Percentiles rank a stretch among this genome's conserved stretches.
phyloP scores from a whole-genome alignment of 2,888 invertebrate genomes.

The Spialia ferax region DNA sequence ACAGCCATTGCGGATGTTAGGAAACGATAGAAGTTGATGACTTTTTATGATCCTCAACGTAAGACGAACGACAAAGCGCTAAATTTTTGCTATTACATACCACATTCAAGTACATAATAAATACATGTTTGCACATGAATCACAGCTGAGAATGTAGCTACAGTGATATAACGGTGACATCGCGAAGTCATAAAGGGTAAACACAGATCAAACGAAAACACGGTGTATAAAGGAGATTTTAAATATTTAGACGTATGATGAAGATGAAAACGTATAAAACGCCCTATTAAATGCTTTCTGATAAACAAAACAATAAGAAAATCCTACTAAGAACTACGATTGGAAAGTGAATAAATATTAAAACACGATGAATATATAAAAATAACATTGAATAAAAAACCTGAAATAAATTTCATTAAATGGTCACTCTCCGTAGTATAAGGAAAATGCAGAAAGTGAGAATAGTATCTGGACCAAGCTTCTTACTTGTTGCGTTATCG shows the following conservation, averaged over 20 bases:
- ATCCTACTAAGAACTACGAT: too few relatives aligned
- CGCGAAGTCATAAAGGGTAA: constrained; percentile 1
- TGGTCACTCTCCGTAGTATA: background rate
- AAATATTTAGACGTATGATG: background rate
- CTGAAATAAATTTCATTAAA: too few relatives aligned
- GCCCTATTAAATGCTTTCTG: too few relatives aligned
- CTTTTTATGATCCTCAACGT: constrained; percentile 2
- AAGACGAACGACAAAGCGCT: constrained; percentile 13
- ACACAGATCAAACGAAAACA: constrained; percentile 1
- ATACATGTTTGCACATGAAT: constrained; percentile 39
- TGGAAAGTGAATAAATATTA: constrained; percentile 31
- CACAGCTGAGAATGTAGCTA: constrained; percentile 29
- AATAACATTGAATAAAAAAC: constrained; percentile 24
- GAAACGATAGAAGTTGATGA: constrained; percentile 3
- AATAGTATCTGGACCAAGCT: background rate
- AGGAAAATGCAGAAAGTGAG: background rate
- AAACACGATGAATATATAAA: constrained; percentile 34
- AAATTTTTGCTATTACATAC: constrained; percentile 16
- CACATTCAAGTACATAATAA: constrained; percentile 30
- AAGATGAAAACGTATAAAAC: too few relatives aligned
- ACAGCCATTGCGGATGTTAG: constrained; percentile 13
- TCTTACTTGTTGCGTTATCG: constrained; percentile 19
- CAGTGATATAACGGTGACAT: constrained; percentile 24
- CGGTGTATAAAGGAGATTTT: background rate
- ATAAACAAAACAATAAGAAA: too few relatives aligned